Conservation (phyloP, 2,797 vertebrate species). For the Lepus oiostolus region DNA sequence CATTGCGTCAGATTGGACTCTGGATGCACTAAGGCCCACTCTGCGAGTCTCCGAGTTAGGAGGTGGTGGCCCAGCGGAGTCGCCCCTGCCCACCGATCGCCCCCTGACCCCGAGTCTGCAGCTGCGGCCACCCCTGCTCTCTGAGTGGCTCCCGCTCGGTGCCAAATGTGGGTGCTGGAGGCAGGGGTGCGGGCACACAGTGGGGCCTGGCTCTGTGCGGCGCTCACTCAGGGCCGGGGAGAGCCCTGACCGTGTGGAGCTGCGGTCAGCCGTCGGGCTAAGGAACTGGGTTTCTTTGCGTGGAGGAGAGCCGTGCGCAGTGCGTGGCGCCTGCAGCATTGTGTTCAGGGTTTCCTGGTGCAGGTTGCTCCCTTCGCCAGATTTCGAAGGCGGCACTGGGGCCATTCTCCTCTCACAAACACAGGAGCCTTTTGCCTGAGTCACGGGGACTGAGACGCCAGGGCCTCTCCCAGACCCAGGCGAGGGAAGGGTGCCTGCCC, state of each 20-base stretch:
- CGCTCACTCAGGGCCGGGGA: background rate
- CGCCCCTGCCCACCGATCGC: background rate
- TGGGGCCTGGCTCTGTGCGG: accelerated
- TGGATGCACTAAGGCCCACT: background rate
- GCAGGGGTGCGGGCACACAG: background rate
- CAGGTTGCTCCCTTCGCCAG: background rate
- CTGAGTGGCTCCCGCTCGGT: background rate
- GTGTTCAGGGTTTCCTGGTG: background rate
- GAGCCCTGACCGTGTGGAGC: background rate
- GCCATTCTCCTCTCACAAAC: background rate
- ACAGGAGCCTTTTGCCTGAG: conserved; percentile 24
- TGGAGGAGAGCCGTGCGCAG: background rate
- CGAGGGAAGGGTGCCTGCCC: background rate
- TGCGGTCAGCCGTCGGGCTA: background rate
- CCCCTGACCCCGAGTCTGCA: background rate
- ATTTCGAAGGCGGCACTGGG: background rate
- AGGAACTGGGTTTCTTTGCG: background rate
- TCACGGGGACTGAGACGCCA: background rate
- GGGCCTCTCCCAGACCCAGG: background rate
- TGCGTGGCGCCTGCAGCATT: no score
- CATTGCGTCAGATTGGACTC: background rate
- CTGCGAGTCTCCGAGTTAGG: background rate
- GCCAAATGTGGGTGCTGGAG: background rate
- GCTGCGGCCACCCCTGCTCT: background rate
- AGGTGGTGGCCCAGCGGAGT: background rate